phyloP scores from a whole-genome alignment of 2,888 invertebrate species.

The Rhabditophanes sp. region DNA sequence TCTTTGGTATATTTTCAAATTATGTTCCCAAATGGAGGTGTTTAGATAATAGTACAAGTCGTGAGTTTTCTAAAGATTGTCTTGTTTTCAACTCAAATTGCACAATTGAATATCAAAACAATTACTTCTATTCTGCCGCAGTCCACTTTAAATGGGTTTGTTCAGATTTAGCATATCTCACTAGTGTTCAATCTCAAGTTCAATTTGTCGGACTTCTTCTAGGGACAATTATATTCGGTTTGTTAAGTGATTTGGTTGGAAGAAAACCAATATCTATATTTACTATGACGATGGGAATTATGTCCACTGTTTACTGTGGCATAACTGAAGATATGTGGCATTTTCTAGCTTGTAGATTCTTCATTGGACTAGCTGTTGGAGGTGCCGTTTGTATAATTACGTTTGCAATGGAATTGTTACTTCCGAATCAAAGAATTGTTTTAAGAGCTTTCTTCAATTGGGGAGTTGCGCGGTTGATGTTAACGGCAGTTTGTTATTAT shows the following conservation, averaged over 20 bases:
- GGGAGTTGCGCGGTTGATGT: conserved; percentile 27
- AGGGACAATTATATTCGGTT: conserved; percentile 35
- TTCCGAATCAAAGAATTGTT: conserved; percentile 40
- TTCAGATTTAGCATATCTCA: conserved; percentile 19
- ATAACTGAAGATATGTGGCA: too few species aligned
- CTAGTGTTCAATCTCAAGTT: conserved; percentile 27
- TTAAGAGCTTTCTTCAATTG: conserved; percentile 41
- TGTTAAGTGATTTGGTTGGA: conserved; percentile 9
- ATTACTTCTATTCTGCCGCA: conserved; percentile 33
- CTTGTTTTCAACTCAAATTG: too few species aligned
- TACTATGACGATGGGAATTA: conserved; percentile 25
- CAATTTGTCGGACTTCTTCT: conserved; percentile 25
- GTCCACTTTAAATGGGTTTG: conserved; percentile 36
- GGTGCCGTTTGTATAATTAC: conserved; percentile 40
- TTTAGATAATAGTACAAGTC: too few species aligned
- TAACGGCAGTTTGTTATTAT: conserved; percentile 30
- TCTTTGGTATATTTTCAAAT: conserved; percentile 39
- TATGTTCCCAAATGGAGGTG: conserved; percentile 30
- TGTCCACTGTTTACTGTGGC: too few species aligned
- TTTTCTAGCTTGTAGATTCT: too few species aligned
- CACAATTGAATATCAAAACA: conserved; percentile 25
- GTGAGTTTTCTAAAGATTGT: too few species aligned
- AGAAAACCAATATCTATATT: conserved; percentile 14
- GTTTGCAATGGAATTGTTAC: conserved; percentile 42
- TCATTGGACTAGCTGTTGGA: conserved; percentile 25